Evolutionary conservation across 2,797 vertebrate species (phyloP).

Genomic region (Microtus agrestis): DNA sequence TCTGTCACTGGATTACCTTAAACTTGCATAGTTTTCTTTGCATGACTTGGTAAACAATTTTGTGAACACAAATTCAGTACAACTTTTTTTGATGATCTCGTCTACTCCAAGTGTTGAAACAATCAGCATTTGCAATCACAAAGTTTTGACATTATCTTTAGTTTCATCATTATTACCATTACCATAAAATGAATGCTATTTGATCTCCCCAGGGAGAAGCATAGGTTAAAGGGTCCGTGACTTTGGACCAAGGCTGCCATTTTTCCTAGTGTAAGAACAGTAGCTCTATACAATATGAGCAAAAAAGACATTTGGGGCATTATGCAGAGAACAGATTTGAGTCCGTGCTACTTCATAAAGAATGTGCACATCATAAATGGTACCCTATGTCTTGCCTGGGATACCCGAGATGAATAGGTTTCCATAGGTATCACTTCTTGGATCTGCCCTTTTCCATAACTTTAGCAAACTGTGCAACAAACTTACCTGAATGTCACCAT

Average conservation of each 20-base stretch:
- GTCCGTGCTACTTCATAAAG: neutral
- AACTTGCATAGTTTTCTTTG: neutral
- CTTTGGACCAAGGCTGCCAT: neutral
- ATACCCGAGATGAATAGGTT: neutral
- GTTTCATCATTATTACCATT: neutral
- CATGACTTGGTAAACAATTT: neutral
- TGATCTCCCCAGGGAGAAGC: neutral
- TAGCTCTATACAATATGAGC: neutral
- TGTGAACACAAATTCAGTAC: neutral
- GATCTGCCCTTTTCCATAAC: neutral
- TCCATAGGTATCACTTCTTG: neutral
- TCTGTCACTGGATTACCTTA: slow-evolving; percentile 4
- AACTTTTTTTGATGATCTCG: slow-evolving; percentile 6
- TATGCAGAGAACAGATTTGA: neutral
- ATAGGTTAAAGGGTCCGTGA: neutral
- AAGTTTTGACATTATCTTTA: neutral
- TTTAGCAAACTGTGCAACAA: neutral
- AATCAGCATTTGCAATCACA: neutral
- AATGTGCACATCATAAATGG: neutral
- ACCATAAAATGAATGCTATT: neutral
- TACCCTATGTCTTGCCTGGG: neutral
- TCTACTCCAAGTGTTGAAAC: neutral
- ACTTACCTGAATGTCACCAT: neutral
- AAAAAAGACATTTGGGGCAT: neutral
- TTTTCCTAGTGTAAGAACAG: neutral